Conservation (phyloP, 2,797 vertebrate genomes). For the Scarus forsteni region DNA sequence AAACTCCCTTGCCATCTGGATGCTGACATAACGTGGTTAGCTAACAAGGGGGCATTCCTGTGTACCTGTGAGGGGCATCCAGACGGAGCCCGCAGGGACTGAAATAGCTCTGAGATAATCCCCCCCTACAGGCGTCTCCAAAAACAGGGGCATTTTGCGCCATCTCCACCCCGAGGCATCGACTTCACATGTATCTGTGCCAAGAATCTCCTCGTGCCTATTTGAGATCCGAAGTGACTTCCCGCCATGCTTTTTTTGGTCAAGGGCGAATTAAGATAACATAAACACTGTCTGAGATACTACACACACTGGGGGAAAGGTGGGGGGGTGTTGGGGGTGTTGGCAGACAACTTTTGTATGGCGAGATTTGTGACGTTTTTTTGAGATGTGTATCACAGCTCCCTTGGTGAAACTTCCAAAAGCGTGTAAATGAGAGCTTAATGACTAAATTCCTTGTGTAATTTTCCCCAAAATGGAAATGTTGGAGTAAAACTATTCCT, state of each 20-base stretch:
- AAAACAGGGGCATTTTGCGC: constrained; percentile 72
- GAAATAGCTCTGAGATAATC: constrained; percentile 82
- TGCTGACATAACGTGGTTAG: constrained; percentile 68
- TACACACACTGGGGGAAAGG: constrained; percentile 43
- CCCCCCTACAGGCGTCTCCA: constrained; percentile 60
- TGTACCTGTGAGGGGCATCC: constrained; percentile 73
- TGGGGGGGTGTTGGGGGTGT: constrained; percentile 2
- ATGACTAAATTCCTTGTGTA: too few species aligned
- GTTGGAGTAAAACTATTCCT: not conserved
- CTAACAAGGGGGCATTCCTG: constrained; percentile 75
- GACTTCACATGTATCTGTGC: constrained; percentile 60
- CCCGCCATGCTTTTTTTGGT: constrained; percentile 49
- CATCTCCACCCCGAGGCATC: constrained; percentile 64
- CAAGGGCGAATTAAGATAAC: constrained; percentile 59
- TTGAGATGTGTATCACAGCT: too few species aligned
- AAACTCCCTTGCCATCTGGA: constrained; percentile 57
- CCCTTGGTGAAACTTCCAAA: too few species aligned
- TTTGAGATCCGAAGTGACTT: constrained; percentile 75
- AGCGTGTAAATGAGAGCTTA: too few species aligned
- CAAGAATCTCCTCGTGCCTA: constrained; percentile 77
- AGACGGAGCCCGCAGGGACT: constrained; percentile 69
- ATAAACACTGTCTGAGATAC: constrained; percentile 65
- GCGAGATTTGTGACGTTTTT: too few species aligned
- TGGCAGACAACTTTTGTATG: too few species aligned
- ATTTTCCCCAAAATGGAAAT: too few species aligned